A percentile compares a stretch with the other conserved stretches of the same genome.
Conservation (phyloP, 2,113 vertebrate species). For the Chaetops frenatus region DNA sequence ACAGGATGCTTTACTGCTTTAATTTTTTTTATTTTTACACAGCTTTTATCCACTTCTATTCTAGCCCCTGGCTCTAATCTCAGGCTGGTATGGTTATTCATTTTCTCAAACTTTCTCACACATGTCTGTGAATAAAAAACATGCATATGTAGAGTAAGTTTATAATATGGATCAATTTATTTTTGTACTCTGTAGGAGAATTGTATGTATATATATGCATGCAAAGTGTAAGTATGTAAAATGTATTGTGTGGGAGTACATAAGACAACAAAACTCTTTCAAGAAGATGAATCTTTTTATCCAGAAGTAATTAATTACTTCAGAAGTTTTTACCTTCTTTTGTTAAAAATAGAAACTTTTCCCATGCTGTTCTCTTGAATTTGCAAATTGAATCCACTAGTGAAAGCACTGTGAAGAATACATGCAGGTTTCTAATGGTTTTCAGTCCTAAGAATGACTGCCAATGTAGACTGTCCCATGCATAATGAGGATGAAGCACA, state of each 20-base stretch:
- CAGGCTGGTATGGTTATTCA: neutral
- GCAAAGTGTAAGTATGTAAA: constrained; percentile 59
- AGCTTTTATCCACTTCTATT: neutral
- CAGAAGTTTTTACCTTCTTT: constrained; percentile 44
- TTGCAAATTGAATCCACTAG: constrained; percentile 17
- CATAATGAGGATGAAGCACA: neutral
- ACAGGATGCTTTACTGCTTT: neutral
- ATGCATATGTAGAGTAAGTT: constrained; percentile 54
- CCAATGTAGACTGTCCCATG: neutral
- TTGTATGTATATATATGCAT: constrained; percentile 54
- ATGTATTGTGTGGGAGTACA: constrained; percentile 51
- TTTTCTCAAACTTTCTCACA: constrained; percentile 52
- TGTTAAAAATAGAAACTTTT: constrained; percentile 64
- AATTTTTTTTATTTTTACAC: neutral
- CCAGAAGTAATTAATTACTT: constrained; percentile 35
- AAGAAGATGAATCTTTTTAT: constrained; percentile 51
- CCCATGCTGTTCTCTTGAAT: neutral
- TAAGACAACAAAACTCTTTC: constrained; percentile 39
- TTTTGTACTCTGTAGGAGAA: constrained; percentile 44
- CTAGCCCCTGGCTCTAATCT: neutral
- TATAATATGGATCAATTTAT: constrained; percentile 57
- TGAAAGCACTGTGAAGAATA: neutral
- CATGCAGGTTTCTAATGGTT: neutral
- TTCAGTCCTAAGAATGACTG: neutral
- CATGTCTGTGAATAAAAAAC: constrained; percentile 10